Conservation (phyloP, 2,888 invertebrate species). For the Azorinus chamasolen region DNA sequence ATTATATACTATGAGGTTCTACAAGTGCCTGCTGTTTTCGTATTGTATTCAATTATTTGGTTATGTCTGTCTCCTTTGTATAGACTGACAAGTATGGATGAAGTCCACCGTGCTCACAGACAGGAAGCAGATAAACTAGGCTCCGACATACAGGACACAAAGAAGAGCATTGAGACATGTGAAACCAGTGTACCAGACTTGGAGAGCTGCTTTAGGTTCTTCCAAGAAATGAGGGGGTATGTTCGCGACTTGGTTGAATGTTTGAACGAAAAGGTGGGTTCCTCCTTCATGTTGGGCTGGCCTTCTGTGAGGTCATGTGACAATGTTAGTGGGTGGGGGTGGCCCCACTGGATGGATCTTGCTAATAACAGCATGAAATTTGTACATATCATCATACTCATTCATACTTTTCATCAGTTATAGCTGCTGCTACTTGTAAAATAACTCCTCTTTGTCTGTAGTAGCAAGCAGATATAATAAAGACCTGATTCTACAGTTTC, state of each 20-base stretch:
- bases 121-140: conserved; percentile 88
- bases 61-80: conserved; percentile 21
- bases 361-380: no score
- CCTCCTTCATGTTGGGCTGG: conserved; percentile 54
- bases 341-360: neutral
- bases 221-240: conserved; percentile 98
- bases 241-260: conserved; percentile 98
- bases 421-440: no score
- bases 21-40: no score
- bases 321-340: conserved; percentile 2
- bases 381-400: no score
- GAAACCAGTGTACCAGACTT: conserved; percentile 90
- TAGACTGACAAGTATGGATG: conserved; percentile 89
- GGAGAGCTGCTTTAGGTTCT: conserved; percentile 95
- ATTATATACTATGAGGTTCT: no score
- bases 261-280: conserved; percentile 96
- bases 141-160: conserved; percentile 86
- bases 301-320: conserved; percentile 21
- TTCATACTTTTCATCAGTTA: no score
- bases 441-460: no score
- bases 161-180: conserved; percentile 87
- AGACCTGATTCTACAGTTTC: no score
- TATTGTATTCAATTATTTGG: no score
- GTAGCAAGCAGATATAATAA: no score
- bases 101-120: conserved; percentile 88